Percentiles rank a stretch among this genome's conserved stretches.
Evolutionary conservation across 2,888 invertebrate genomes (phyloP).

Genomic region (Notocelia uddmanniana): DNA sequence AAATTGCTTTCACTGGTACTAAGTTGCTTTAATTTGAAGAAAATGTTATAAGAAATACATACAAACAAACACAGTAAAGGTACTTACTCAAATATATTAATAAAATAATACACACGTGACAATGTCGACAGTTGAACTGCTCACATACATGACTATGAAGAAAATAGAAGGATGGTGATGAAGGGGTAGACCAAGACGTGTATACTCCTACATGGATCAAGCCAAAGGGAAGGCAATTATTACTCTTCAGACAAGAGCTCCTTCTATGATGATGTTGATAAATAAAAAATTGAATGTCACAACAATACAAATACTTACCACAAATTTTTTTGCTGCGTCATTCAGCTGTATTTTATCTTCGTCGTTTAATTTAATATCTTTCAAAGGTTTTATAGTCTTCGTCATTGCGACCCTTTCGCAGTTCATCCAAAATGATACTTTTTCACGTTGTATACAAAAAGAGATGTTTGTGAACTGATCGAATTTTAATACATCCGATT

Average conservation of each 20-base stretch:
- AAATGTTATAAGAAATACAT: background rate
- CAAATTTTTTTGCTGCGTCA: background rate
- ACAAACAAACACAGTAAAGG: too few relatives aligned
- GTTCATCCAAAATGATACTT: constrained; percentile 13
- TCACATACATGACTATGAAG: too few relatives aligned
- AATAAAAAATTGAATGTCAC: too few relatives aligned
- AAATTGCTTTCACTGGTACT: constrained; percentile 11
- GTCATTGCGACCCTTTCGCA: background rate
- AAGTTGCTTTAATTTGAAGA: background rate
- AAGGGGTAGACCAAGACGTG: too few relatives aligned
- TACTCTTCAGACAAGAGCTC: too few relatives aligned
- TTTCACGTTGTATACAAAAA: background rate
- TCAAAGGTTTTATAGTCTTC: background rate
- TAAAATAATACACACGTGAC: too few relatives aligned
- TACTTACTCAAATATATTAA: too few relatives aligned
- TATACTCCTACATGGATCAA: too few relatives aligned
- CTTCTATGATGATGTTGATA: too few relatives aligned
- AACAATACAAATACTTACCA: constrained; percentile 6
- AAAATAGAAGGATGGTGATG: too few relatives aligned
- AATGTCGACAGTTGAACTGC: too few relatives aligned
- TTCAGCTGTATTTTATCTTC: constrained; percentile 1
- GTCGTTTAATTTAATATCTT: constrained; percentile 1
- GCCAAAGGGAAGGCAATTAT: too few relatives aligned
- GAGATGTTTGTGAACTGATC: constrained; percentile 17
- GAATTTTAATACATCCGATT: background rate